Evolutionary conservation across 2,888 invertebrate genomes (phyloP).

Genomic region (Rhagium mordax): DNA sequence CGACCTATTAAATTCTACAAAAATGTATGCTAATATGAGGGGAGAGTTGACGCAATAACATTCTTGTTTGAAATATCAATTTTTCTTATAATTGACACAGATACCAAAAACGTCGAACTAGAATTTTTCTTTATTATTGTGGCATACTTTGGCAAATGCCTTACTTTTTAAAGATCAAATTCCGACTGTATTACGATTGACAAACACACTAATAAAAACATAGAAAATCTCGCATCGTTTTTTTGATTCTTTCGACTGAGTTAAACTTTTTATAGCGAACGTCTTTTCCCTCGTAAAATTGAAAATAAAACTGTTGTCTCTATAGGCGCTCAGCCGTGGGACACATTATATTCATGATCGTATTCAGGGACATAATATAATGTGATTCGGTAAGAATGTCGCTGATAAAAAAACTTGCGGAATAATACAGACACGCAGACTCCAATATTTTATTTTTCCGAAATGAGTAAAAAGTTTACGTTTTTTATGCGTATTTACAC

Average conservation of each 20-base stretch:
- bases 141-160: no score
- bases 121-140: no score
- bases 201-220: not conserved
- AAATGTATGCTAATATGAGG: no score
- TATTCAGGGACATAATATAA: not conserved
- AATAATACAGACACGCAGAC: not conserved
- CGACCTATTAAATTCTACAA: no score
- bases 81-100: no score
- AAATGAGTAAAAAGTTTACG: not conserved
- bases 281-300: not conserved
- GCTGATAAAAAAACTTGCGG: not conserved
- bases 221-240: not conserved
- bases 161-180: no score
- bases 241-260: not conserved
- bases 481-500: constrained; percentile 10
- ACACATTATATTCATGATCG: not conserved
- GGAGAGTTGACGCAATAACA: no score
- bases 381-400: not conserved
- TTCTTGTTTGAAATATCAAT: no score
- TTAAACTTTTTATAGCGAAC: not conserved
- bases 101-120: no score
- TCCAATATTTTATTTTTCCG: constrained; percentile 5
- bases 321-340: not conserved
- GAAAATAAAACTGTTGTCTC: not conserved
- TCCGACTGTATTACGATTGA: no score